phyloP scores from a whole-genome alignment of 2,113 vertebrate genomes.

The Peromyscus leucopus region DNA sequence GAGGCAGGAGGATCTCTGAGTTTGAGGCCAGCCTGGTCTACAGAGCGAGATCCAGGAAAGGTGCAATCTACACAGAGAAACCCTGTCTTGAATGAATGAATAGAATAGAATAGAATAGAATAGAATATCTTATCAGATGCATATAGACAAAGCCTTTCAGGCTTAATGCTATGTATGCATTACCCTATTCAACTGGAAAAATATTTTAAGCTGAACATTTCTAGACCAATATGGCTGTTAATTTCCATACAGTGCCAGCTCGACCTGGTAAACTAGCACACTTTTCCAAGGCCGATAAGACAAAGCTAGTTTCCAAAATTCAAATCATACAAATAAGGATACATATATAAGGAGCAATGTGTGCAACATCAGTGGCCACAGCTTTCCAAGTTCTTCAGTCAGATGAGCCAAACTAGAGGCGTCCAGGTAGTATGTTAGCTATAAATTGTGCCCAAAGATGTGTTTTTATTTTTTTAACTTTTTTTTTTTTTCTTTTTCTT shows the following conservation, averaged over 20 bases:
- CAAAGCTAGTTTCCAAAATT: background rate
- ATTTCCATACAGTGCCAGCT: background rate
- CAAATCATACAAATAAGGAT: background rate
- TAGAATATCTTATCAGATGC: background rate
- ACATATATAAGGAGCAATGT: background rate
- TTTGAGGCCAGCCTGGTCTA: too few species aligned
- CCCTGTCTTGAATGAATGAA: too few species aligned
- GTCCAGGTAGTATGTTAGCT: background rate
- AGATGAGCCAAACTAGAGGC: background rate
- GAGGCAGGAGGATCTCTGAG: too few species aligned
- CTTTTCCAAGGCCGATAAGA: too few species aligned
- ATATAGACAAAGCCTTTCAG: background rate
- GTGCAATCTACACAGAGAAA: too few species aligned
- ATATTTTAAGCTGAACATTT: background rate
- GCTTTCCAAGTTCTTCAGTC: background rate
- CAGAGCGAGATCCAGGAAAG: too few species aligned
- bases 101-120: too few species aligned
- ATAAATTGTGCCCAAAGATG: background rate
- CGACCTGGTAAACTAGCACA: background rate
- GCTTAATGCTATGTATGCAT: too few species aligned
- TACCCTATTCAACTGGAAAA: background rate
- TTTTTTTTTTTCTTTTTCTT: too few species aligned
- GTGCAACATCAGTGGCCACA: background rate
- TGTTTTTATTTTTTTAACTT: background rate
- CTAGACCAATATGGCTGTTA: background rate